Evolutionary conservation across 2,797 vertebrate species (phyloP).

Genomic region (Helarctos malayanus): DNA sequence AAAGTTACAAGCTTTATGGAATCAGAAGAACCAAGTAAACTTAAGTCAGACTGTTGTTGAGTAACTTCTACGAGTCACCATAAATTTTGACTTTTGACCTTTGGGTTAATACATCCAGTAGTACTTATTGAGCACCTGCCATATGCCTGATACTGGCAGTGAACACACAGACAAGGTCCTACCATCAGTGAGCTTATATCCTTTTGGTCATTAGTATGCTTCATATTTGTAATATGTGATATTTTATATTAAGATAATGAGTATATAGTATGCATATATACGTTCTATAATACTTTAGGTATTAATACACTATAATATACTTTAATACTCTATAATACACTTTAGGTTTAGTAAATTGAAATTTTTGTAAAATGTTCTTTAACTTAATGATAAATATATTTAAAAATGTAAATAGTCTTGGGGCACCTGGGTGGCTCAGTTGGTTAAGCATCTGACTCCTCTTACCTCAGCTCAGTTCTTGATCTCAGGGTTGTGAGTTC

Average conservation of each 20-base stretch:
- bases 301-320: no score
- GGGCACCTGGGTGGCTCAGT: not conserved
- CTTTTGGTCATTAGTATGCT: not conserved
- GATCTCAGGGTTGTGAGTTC: not conserved
- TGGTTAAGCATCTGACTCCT: not conserved
- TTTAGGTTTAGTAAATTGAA: conserved; percentile 48
- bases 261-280: not conserved
- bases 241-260: conserved; percentile 35
- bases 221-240: conserved; percentile 50
- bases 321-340: not conserved
- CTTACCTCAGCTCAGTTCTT: not conserved
- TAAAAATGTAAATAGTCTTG: conserved; percentile 13
- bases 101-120: not conserved
- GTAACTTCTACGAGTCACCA: not conserved
- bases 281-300: conserved; percentile 2
- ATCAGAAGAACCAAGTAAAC: not conserved
- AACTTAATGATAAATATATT: not conserved
- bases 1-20: conserved; percentile 27
- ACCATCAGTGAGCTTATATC: not conserved
- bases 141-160: not conserved
- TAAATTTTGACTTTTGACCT: not conserved
- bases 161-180: not conserved
- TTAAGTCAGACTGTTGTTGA: conserved; percentile 7
- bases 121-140: not conserved
- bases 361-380: conserved; percentile 19